These are phyloP conservation scores for Sciurus vulgaris DNA, from an alignment of 2,797 vertebrate species.

Conservation along the genomic window DNA sequence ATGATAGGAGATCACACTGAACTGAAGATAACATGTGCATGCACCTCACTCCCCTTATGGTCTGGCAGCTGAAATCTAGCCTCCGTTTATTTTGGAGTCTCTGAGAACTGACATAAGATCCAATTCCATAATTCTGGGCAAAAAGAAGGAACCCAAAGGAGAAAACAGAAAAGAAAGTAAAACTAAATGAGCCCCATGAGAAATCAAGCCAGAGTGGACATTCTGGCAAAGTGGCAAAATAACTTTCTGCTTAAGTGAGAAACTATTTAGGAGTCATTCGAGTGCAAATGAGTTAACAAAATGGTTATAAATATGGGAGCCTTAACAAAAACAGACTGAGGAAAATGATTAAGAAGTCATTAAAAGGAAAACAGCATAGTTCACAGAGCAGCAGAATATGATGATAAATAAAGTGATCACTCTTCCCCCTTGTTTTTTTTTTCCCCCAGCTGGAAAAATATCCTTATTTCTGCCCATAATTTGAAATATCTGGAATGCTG, in stretches of 20 bases:
- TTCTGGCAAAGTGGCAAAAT: conserved; percentile 72
- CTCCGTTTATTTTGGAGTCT: conserved; percentile 31
- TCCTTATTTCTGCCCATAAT: conserved; percentile 53
- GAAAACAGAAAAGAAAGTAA: conserved; percentile 62
- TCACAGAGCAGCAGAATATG: conserved; percentile 1
- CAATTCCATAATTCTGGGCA: conserved; percentile 18
- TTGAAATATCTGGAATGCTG: conserved; percentile 37
- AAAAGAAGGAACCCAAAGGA: conserved; percentile 29
- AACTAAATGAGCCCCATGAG: conserved; percentile 78
- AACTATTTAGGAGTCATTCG: conserved; percentile 78
- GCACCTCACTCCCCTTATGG: neutral
- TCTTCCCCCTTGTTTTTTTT: conserved; percentile 35
- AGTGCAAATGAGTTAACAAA: conserved; percentile 74
- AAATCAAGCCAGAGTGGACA: conserved; percentile 81
- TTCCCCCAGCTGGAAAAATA: conserved; percentile 80
- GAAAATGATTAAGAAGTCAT: conserved; percentile 84
- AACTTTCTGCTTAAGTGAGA: conserved; percentile 82
- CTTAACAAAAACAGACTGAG: conserved; percentile 73
- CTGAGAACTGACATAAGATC: neutral
- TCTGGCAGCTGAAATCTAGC: neutral
- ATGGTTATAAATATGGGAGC: conserved; percentile 77
- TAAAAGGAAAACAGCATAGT: conserved; percentile 80
- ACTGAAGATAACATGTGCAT: neutral
- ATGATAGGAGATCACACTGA: neutral
- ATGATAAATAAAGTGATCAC: conserved; percentile 74